These are phyloP conservation scores for Lamproptera curius DNA, from an alignment of 2,888 invertebrate species.

Conservation along the genomic window DNA sequence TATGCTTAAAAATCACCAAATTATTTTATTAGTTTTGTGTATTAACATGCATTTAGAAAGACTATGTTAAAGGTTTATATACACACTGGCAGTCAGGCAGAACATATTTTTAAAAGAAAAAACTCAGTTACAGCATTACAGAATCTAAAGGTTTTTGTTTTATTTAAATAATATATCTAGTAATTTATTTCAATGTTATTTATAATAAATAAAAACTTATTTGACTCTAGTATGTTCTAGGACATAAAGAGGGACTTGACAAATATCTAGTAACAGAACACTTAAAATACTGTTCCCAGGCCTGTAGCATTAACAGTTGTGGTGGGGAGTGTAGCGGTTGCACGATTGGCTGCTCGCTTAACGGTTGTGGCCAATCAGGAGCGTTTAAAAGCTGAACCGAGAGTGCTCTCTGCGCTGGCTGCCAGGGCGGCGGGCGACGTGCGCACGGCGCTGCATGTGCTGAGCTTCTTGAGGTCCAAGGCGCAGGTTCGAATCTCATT, in stretches of 20 bases:
- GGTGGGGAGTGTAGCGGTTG: constrained; percentile 79
- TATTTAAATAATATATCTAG: no score
- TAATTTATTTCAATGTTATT: no score
- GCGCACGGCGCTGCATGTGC: constrained; percentile 92
- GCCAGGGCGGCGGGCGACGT: constrained; percentile 94
- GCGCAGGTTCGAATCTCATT: constrained; percentile 27
- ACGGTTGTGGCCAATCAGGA: constrained; percentile 83
- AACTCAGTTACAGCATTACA: no score
- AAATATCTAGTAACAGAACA: no score
- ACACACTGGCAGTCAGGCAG: not conserved
- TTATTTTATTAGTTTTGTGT: no score
- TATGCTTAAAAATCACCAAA: no score
- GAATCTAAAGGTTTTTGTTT: no score
- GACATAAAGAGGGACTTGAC: no score
- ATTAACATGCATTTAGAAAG: no score
- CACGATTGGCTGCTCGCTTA: constrained; percentile 80
- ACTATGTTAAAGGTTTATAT: no score
- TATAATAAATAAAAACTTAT: no score
- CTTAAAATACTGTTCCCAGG: constrained; percentile 59
- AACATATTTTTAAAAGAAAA: not conserved
- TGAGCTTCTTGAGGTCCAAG: constrained; percentile 83
- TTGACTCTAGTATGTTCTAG: no score
- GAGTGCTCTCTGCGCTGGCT: constrained; percentile 85
- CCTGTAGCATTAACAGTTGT: constrained; percentile 86
- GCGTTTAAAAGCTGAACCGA: constrained; percentile 82